Conservation (phyloP, 1,140 invertebrate species). For the Brachionus rubens region DNA sequence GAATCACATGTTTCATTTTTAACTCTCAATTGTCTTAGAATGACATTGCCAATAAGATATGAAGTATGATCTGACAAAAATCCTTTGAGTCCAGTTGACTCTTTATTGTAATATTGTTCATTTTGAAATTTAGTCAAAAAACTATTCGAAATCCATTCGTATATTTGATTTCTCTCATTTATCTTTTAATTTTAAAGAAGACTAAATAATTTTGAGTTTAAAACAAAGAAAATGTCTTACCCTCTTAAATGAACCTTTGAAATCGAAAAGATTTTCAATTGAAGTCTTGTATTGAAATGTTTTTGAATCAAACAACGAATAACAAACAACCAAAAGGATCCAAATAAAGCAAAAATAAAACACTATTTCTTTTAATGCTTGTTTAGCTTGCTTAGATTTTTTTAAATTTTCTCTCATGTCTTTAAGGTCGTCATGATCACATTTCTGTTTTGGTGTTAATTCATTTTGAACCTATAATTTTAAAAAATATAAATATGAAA, state of each 20-base stretch:
- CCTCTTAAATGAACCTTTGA: neutral
- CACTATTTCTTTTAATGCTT: neutral
- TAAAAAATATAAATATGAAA: too few species aligned
- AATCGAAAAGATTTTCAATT: neutral
- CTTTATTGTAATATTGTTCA: neutral
- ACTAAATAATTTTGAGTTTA: too few species aligned
- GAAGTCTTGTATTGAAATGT: neutral
- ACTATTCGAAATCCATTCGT: too few species aligned
- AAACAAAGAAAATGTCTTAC: too few species aligned
- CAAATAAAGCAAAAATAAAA: neutral
- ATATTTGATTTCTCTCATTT: too few species aligned
- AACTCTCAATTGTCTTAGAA: slow-evolving; percentile 55
- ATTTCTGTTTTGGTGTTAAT: too few species aligned
- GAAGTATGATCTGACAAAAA: slow-evolving; percentile 63
- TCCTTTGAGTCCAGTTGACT: slow-evolving; percentile 49
- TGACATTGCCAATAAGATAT: slow-evolving; percentile 64
- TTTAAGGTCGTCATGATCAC: neutral
- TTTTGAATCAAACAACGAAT: neutral
- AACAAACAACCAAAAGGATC: neutral
- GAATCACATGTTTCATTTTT: neutral
- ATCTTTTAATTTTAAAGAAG: too few species aligned
- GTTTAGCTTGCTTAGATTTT: neutral
- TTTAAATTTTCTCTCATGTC: neutral
- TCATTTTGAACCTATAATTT: too few species aligned
- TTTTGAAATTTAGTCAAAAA: neutral